Evolutionary conservation across 2,113 vertebrate species (phyloP).

Genomic region (Helogale parvula): DNA sequence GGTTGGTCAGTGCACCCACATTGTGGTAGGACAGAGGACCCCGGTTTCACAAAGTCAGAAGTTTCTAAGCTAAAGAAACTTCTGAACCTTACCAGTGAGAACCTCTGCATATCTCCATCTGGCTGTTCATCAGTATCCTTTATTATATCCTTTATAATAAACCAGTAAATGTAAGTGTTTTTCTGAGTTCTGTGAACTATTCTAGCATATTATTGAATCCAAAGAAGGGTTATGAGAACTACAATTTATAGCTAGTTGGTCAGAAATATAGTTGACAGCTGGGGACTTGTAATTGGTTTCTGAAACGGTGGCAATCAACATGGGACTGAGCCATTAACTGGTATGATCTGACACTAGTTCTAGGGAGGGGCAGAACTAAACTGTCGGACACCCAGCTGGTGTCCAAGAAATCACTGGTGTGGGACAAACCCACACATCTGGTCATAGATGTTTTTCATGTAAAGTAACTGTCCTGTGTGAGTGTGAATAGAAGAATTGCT

Average conservation of each 20-base stretch:
- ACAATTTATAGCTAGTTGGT: neutral
- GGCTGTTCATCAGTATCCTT: too few species aligned
- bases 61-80: neutral
- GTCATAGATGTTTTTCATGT: too few species aligned
- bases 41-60: too few species aligned
- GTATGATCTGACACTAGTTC: neutral
- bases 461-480: neutral
- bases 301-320: neutral
- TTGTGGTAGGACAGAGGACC: neutral
- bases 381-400: too few species aligned
- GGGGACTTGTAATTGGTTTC: neutral
- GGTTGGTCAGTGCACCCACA: neutral
- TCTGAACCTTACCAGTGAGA: neutral
- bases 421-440: too few species aligned
- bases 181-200: neutral
- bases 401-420: too few species aligned
- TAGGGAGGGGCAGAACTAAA: neutral
- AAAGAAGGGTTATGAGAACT: neutral
- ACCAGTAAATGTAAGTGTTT: neutral
- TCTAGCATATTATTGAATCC: neutral
- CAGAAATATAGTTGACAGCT: neutral
- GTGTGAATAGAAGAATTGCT: neutral
- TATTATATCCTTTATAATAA: neutral
- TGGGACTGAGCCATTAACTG: neutral
- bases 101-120: neutral